Conservation (phyloP, 2,113 vertebrate genomes). For the Alaudala cheleensis region DNA sequence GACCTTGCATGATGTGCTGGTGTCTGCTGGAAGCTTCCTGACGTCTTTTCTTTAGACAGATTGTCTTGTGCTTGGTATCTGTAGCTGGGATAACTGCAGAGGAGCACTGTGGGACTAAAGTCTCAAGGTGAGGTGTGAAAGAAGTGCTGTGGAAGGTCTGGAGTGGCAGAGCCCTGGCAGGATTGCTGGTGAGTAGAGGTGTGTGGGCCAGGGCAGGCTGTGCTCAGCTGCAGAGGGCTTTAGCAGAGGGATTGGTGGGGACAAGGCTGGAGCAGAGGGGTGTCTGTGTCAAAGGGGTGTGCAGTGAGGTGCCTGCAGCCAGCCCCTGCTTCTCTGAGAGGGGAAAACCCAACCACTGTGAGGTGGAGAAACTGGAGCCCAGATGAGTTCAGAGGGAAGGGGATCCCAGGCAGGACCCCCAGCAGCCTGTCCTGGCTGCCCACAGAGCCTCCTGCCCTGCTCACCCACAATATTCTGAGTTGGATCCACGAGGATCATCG, state of each 20-base stretch:
- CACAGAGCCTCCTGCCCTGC: neutral
- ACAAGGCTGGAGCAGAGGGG: rapidly evolving
- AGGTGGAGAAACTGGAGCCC: neutral
- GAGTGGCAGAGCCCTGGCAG: neutral
- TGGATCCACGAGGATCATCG: neutral
- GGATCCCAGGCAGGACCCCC: neutral
- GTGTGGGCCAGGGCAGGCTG: neutral
- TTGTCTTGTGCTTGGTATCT: neutral
- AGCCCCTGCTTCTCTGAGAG: neutral
- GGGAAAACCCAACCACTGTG: neutral
- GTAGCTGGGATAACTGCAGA: neutral
- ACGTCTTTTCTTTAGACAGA: neutral
- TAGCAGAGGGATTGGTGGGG: neutral
- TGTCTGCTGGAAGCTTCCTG: neutral
- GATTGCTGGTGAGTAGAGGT: neutral
- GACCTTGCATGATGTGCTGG: neutral
- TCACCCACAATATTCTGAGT: neutral
- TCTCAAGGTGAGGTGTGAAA: neutral
- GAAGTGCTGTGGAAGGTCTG: neutral
- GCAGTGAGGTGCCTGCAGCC: neutral
- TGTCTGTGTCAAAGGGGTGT: rapidly evolving
- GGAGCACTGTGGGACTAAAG: neutral
- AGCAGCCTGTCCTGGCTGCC: no score
- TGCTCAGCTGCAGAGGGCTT: neutral
- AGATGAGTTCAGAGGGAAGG: neutral